Percentiles rank a stretch among this genome's conserved stretches.
phyloP scores from a whole-genome alignment of 2,113 vertebrate genomes.

The Phyllostomus discolor region DNA sequence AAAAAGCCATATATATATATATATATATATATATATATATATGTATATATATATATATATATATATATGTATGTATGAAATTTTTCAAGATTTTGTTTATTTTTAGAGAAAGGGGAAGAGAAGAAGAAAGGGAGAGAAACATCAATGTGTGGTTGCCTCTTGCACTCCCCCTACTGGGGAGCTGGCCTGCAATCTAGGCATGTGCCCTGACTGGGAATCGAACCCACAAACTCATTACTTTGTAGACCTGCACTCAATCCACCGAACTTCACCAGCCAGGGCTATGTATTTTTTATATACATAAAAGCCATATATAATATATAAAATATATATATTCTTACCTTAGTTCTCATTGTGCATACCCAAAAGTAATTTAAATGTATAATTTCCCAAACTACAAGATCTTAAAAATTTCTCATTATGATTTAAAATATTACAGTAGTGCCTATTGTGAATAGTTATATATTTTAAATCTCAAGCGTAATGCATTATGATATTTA shows the following conservation, averaged over 20 bases:
- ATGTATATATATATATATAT: not conserved
- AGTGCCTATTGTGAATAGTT: not conserved
- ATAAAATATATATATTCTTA: not conserved
- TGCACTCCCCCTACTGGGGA: no score
- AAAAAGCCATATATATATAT: not conserved
- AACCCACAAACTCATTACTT: no score
- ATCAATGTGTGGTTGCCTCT: no score
- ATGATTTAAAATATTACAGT: not conserved
- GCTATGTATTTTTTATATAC: no score
- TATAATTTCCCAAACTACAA: not conserved
- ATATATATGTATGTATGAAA: no score
- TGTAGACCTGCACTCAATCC: no score
- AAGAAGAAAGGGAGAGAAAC: no score
- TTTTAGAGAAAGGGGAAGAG: no score
- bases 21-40: not conserved
- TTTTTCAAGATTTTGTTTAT: not conserved
- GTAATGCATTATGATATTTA: not conserved
- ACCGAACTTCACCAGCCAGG: no score
- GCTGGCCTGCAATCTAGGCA: no score
- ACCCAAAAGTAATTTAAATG: not conserved
- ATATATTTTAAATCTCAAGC: not conserved
- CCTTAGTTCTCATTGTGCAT: not conserved
- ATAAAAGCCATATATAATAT: no score
- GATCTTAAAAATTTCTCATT: not conserved
- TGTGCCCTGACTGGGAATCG: no score